Conservation (phyloP, 2,797 vertebrate species). For the Anolis apletophallus region DNA sequence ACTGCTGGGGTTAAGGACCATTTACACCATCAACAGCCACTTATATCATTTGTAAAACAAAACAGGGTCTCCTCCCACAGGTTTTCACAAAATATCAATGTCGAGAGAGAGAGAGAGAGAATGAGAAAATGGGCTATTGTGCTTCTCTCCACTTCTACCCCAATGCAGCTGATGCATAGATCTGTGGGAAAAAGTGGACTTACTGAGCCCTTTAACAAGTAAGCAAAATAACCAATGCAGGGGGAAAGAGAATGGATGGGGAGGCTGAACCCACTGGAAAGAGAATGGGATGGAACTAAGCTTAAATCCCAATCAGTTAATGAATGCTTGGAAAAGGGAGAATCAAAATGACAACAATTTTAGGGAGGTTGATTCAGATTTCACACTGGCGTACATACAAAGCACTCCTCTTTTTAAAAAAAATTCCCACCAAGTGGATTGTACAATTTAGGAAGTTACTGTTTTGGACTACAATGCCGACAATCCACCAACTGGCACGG, state of each 20-base stretch:
- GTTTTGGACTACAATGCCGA: not conserved
- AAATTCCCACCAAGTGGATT: not conserved
- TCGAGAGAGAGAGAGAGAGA: too few relatives aligned
- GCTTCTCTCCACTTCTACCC: not conserved
- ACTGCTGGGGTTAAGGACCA: too few relatives aligned
- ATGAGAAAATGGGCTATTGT: too few relatives aligned
- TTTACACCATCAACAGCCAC: not conserved
- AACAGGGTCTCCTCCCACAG: too few relatives aligned
- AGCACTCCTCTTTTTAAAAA: not conserved
- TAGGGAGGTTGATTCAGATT: not conserved
- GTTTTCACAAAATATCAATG: not conserved
- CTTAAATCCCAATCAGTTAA: not conserved
- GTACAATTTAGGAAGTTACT: not conserved
- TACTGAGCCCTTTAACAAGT: not conserved
- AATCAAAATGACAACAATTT: not conserved
- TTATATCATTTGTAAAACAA: not conserved
- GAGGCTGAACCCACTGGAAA: not conserved
- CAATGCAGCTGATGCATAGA: not conserved
- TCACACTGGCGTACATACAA: slow-evolving; percentile 3
- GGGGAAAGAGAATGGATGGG: not conserved
- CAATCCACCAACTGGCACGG: not conserved
- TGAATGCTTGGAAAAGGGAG: not conserved
- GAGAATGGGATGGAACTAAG: not conserved
- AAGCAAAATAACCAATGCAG: not conserved
- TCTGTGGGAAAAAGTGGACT: not conserved